Percentiles rank a stretch among this genome's conserved stretches.
Evolutionary conservation across 2,797 vertebrate genomes (phyloP).

Genomic region (Hypotaenidia philippensis): DNA sequence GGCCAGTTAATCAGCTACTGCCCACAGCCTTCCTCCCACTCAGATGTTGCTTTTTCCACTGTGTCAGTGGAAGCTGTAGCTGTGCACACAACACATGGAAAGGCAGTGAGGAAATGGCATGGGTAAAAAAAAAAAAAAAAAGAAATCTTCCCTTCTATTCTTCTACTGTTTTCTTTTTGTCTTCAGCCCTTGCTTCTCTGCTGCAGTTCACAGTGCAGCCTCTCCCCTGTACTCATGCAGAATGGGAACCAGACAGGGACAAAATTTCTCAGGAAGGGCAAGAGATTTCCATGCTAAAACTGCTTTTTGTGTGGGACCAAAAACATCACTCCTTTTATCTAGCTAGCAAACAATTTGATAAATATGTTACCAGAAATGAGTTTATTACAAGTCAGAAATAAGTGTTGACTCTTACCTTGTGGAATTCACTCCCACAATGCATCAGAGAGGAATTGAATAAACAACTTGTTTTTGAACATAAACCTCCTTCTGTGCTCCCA

Average conservation of each 20-base stretch:
- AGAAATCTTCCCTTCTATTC: background rate
- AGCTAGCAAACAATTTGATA: background rate
- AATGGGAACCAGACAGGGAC: background rate
- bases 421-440: background rate
- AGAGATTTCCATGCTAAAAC: background rate
- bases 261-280: background rate
- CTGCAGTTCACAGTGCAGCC: background rate
- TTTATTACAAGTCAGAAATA: background rate
- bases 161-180: background rate
- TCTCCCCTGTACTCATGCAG: background rate
- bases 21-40: background rate
- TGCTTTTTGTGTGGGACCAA: background rate
- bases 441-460: background rate
- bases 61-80: background rate
- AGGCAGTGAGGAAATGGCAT: background rate
- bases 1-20: background rate
- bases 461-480: background rate
- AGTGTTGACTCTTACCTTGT: background rate
- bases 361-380: background rate
- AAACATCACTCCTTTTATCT: background rate
- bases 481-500: background rate
- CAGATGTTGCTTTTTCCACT: background rate
- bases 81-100: background rate
- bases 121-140: background rate
- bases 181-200: background rate